These are phyloP conservation scores for Telmatochromis sp. DNA, from an alignment of 2,113 vertebrate species.

Conservation along the genomic window DNA sequence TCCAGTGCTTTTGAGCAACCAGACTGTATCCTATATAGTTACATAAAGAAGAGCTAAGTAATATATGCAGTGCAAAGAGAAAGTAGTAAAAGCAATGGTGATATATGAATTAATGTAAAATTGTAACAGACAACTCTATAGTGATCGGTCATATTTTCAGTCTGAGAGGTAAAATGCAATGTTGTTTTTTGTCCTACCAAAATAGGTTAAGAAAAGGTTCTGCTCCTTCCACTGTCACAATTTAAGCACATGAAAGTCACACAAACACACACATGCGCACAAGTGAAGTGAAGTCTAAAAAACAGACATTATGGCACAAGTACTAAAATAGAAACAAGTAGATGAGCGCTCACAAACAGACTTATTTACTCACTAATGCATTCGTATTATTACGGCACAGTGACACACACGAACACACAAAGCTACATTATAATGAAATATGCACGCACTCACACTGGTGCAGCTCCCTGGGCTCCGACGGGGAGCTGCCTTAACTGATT, in stretches of 20 bases:
- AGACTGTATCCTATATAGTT: neutral
- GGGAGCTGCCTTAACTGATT: slow-evolving; percentile 70
- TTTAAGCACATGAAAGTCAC: neutral
- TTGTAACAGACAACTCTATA: neutral
- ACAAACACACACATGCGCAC: neutral
- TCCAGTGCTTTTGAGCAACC: neutral
- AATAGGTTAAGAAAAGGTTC: neutral
- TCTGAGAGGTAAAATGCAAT: neutral
- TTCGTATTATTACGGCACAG: slow-evolving; percentile 27
- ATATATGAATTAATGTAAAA: neutral
- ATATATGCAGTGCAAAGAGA: neutral
- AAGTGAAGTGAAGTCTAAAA: neutral
- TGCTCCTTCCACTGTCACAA: neutral
- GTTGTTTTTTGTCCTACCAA: neutral
- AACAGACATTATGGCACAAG: neutral
- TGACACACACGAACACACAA: slow-evolving; percentile 3
- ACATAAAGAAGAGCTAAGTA: neutral
- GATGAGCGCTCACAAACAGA: neutral
- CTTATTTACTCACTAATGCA: neutral
- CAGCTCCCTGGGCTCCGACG: slow-evolving; percentile 45
- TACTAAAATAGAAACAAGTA: neutral
- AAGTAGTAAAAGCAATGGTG: neutral
- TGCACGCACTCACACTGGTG: neutral
- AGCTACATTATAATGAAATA: slow-evolving; percentile 3
- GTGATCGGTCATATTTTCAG: neutral